phyloP scores from a whole-genome alignment of 92 coral and sea anemone species.

The Palythoa grandiflora region DNA sequence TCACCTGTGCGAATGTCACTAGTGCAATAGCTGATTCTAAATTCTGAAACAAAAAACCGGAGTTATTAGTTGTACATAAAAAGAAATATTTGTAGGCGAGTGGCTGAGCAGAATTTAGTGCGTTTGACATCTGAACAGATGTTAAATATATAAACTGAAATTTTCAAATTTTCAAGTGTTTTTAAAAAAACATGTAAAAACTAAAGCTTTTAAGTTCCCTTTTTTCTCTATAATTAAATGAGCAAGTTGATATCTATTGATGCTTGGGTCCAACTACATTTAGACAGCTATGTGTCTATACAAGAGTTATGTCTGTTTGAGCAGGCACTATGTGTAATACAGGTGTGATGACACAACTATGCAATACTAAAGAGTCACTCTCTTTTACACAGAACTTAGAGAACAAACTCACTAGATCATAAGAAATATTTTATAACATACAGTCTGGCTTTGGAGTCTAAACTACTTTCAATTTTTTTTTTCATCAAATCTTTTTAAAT shows the following conservation, averaged over 20 bases:
- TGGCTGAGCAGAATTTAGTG: not conserved
- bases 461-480: too few species aligned
- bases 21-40: slow-evolving; percentile 97
- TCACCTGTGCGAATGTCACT: slow-evolving; percentile 98
- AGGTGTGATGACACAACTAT: slow-evolving; percentile 23
- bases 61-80: not conserved
- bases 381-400: not conserved
- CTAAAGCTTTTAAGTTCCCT: not conserved
- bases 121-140: not conserved
- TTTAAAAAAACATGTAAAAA: not conserved
- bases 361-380: not conserved
- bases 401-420: too few species aligned
- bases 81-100: not conserved
- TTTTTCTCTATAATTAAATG: not conserved
- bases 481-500: too few species aligned
- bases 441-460: too few species aligned
- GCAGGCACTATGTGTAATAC: not conserved
- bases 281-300: not conserved
- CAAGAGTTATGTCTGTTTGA: not conserved
- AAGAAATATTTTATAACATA: too few species aligned
- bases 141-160: too few species aligned
- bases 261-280: not conserved
- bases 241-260: not conserved
- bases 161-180: not conserved
- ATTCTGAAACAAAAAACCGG: slow-evolving; percentile 62